These are phyloP conservation scores for Brachylomia viminalis DNA, from an alignment of 2,888 invertebrate species.

Conservation along the genomic window DNA sequence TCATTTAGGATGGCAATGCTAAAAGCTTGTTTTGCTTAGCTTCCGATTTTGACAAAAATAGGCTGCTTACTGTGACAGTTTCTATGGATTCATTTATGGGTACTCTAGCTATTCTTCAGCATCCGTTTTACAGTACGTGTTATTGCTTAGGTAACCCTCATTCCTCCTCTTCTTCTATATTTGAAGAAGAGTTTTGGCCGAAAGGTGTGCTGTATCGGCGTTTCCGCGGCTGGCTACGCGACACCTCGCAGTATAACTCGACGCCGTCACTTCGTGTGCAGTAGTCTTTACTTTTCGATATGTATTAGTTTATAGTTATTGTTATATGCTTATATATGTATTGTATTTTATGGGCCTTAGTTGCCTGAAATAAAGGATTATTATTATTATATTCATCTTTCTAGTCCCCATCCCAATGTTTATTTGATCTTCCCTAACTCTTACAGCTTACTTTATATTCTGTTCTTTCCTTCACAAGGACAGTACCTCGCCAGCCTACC, in stretches of 20 bases:
- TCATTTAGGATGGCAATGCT: not conserved
- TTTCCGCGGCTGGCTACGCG: too few species aligned
- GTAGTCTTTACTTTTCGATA: too few species aligned
- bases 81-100: not conserved
- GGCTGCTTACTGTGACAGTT: not conserved
- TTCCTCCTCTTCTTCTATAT: not conserved
- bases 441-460: conserved; percentile 24
- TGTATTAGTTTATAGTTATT: too few species aligned
- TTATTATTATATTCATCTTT: too few species aligned
- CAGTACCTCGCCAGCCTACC: conserved; percentile 34
- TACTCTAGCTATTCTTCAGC: not conserved
- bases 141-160: too few species aligned
- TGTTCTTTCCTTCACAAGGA: conserved; percentile 23
- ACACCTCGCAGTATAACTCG: too few species aligned
- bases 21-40: not conserved
- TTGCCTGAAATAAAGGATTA: too few species aligned
- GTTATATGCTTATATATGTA: too few species aligned
- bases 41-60: not conserved
- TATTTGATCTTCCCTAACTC: not conserved
- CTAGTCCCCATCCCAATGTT: not conserved
- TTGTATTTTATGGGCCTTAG: too few species aligned
- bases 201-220: too few species aligned
- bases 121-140: not conserved
- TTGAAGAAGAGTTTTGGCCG: too few species aligned
- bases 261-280: too few species aligned